phyloP scores from a whole-genome alignment of 2,113 vertebrate genomes.

The Vidua macroura region DNA sequence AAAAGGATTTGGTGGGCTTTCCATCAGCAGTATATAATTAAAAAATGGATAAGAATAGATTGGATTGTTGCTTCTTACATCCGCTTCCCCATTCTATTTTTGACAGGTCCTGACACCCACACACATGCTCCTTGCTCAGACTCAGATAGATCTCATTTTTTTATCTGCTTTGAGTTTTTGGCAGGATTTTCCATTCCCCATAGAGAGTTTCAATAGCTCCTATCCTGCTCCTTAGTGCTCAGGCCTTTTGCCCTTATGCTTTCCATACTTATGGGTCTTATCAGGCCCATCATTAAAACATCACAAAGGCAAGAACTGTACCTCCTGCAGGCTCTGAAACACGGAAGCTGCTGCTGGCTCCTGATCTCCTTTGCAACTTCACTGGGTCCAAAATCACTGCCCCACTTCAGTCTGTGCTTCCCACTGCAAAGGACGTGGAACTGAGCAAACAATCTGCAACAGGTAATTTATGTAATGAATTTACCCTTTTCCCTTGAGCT shows the following conservation, averaged over 20 bases:
- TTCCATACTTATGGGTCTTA: background rate
- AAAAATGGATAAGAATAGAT: slow-evolving; percentile 52
- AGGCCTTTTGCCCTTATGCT: background rate
- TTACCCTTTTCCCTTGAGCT: background rate
- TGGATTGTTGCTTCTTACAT: slow-evolving; percentile 45
- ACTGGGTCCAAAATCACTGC: accelerated
- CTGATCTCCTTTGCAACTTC: background rate
- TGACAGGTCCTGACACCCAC: slow-evolving; percentile 53
- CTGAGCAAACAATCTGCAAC: background rate
- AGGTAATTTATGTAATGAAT: background rate
- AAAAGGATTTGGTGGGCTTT: slow-evolving; percentile 11
- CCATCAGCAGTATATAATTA: slow-evolving; percentile 34
- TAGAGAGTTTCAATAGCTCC: background rate
- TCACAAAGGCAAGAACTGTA: background rate
- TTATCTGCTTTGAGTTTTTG: background rate
- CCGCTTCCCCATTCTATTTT: slow-evolving; percentile 13
- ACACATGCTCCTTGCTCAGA: background rate
- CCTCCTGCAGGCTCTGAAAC: background rate
- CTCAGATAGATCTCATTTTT: background rate
- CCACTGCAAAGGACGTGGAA: background rate
- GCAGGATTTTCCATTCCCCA: background rate
- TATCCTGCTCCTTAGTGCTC: background rate
- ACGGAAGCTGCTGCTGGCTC: background rate
- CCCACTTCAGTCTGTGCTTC: accelerated
- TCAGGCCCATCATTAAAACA: background rate